Evolutionary conservation across 2,888 invertebrate genomes (phyloP), one percentile per base, ranked within the genome.

Genomic region (Artemia sinica): DNA sequence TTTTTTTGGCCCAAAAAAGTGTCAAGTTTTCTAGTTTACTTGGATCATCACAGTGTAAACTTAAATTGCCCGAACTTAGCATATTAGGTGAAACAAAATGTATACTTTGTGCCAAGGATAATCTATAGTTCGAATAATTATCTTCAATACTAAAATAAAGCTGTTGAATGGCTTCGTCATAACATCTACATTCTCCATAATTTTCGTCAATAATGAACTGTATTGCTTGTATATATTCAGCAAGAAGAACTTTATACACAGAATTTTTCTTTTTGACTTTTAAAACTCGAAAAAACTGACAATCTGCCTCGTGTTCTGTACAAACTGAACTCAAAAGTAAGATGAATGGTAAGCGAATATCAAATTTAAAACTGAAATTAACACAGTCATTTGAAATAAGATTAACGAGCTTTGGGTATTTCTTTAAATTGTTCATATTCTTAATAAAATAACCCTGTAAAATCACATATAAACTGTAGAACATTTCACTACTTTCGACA

Each of bases 131-230:
- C 18, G 58, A 14, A 18, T 14, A 58, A 58, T 58, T 58, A 18
- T 58, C 58, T 14, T 58, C 58, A 14, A 58, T 58, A 58, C 58
- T 58, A 18, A 14, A 58, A 18, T 58, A 58, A n/a, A 58, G 58
- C 58, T 58, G 58, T 18, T 58, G n/a, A n/a, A 58, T 14, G 11
- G 18, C n/a, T 58, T 58, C 58, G 9, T 58, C 58, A 58, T 14
- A n/a, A 58, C 58, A 58, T n/a, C 58, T 18, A 18, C 58, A 58
- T 14, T 18, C 58, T 58, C 14, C 18, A 14, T n/a, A n/a, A 58
- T 58, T 18, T 58, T 14, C 14, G 8, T 14, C n/a, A 10, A 18
- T 8, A 8, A 58, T 58, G 10, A 58, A 58, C 58, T 58, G 58
- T 18, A 58, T 14, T 8, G 14, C 58, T 58, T 58, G 14, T 8